A percentile compares a stretch with the other conserved stretches of the same genome.
phyloP scores from a whole-genome alignment of 2,888 invertebrate species.

The Oscheius sp. region DNA sequence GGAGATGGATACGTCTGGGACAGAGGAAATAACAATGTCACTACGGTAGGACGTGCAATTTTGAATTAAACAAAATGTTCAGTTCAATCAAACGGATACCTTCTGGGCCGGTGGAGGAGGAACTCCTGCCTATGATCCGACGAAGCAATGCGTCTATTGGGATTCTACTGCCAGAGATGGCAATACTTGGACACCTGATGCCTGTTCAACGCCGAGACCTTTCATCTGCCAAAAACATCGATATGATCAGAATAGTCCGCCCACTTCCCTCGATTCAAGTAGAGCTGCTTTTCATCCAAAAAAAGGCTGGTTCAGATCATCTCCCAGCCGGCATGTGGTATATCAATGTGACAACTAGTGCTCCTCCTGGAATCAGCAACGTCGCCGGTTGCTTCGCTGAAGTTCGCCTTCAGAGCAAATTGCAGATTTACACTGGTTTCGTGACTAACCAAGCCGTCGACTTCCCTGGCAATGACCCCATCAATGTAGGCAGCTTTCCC shows the following conservation, averaged over 20 bases:
- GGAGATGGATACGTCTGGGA: conserved; percentile 48
- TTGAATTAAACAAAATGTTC: conserved; percentile 9
- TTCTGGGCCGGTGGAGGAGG: conserved; percentile 45
- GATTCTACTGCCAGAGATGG: conserved; percentile 34
- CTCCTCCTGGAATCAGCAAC: conserved; percentile 24
- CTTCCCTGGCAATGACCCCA: conserved; percentile 50
- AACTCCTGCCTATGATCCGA: conserved; percentile 41
- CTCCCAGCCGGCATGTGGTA: conserved; percentile 62
- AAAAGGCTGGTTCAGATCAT: conserved; percentile 16
- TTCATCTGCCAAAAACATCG: conserved; percentile 63
- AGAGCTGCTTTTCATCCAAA: neutral
- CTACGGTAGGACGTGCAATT: neutral
- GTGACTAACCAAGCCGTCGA: conserved; percentile 45
- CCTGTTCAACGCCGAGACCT: conserved; percentile 44
- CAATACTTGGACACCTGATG: conserved; percentile 43
- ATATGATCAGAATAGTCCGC: conserved; percentile 48
- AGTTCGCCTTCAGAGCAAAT: conserved; percentile 50
- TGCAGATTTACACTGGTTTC: conserved; percentile 60
- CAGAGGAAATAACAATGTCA: conserved; percentile 37
- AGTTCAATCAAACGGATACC: conserved; percentile 37
- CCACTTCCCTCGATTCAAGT: conserved; percentile 50
- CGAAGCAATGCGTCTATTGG: conserved; percentile 50
- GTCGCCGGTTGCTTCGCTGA: conserved; percentile 36
- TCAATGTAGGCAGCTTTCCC: conserved; percentile 40
- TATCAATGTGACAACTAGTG: conserved; percentile 41